Evolutionary conservation across 30 jellyfish, hydroid and myxozoan species (phyloP).

Genomic region (Turritopsis rubra): DNA sequence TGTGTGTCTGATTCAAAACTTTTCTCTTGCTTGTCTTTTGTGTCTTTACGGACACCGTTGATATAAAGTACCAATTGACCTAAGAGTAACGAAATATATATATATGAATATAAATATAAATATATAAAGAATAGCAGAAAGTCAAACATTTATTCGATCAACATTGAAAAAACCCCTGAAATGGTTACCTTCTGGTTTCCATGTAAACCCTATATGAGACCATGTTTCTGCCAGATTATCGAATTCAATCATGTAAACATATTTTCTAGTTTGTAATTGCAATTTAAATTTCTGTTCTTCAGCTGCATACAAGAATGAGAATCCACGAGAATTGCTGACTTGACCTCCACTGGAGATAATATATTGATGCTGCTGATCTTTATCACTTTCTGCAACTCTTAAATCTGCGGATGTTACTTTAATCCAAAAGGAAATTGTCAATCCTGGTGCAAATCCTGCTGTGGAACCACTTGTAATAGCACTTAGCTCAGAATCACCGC

Average conservation of each 20-base stretch:
- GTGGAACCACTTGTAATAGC: constrained; percentile 9
- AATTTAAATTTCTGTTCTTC: constrained; percentile 76
- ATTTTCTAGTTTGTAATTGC: constrained; percentile 62
- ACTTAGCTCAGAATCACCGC: background rate
- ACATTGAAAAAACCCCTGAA: background rate
- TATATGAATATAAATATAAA: background rate
- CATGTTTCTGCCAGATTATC: constrained; percentile 59
- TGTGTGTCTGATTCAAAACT: constrained; percentile 50
- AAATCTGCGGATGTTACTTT: constrained; percentile 47
- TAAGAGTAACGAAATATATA: background rate
- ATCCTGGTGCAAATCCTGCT: constrained; percentile 43
- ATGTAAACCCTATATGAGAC: constrained; percentile 78
- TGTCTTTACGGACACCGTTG: constrained; percentile 41
- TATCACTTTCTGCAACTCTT: constrained; percentile 8
- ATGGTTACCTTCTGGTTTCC: constrained; percentile 48
- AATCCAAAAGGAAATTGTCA: constrained; percentile 77
- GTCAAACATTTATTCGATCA: background rate
- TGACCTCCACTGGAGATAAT: constrained; percentile 96
- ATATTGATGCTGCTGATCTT: constrained; percentile 66
- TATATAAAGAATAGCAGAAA: background rate
- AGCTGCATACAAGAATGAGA: constrained; percentile 73
- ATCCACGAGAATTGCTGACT: constrained; percentile 87
- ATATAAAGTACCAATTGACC: constrained; percentile 35
- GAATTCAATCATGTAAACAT: constrained; percentile 78
- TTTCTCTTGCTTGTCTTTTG: constrained; percentile 41